Base-by-base conservation (phyloP, 2,113 vertebrate genomes). In the Turdus rufiventris region DNA sequence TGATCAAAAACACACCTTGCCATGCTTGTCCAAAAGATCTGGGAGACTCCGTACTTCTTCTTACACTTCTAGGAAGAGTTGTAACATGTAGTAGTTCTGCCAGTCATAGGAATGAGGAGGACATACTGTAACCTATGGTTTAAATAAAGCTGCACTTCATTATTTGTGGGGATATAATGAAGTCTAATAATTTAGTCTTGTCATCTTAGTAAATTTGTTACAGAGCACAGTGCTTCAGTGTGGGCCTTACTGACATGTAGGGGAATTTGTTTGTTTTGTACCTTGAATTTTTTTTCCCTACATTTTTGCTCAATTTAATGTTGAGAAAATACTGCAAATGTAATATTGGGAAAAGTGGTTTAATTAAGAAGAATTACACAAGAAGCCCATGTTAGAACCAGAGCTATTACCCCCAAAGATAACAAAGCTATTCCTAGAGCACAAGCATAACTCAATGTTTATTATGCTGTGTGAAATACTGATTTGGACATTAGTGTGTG, bases 91-190 rank as follows among this genome's bases (percentile, higher is more conserved):
- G n/a, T 28, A 50, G 38, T 61, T 88, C 74, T 82, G 48, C 12
- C 28, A 72, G 34, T 19, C 50, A 36, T 18, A 89, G 50, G 26
- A 79, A 40, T 28, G 31, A 63, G 54, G 14, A 48, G 51, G 31
- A 31, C 0, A 0, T 33, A 10, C 15, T 50, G 8, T 23, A 54
- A 63, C n/a, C 50, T 61, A 6, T 0, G 1, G 14, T 48, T 81
- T 60, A 61, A 91, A 80, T 67, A 62, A 91, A 92, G 57, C 26
- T 70, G 20, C 9, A 8, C 1, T 67, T 87, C 9, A 3, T 76
- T 80, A 29, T 40, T 92, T 3, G 0, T 67, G 34, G 12, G 33
- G 19, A 15, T 81, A 19, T n/a, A 73, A 58, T 40, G 18, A 77
- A 87, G 25, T 63, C 20, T 74, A 61, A 47, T 83, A 47, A 38